A percentile compares a stretch with the other conserved stretches of the same genome.
phyloP scores from a whole-genome alignment of 2,888 invertebrate species.

The Hyposoter didymator region DNA sequence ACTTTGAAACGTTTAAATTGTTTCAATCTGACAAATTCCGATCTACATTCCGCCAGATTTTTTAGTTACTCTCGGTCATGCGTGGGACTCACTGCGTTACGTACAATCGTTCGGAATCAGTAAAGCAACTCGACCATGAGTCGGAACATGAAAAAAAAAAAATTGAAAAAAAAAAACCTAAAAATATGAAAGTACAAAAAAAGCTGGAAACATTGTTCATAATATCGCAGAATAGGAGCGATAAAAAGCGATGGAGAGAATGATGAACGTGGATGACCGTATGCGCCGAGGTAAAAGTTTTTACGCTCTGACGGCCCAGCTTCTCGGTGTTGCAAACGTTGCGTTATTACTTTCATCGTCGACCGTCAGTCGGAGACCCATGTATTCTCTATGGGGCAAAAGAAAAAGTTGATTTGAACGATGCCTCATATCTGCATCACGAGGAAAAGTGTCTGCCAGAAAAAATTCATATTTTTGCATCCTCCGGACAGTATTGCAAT shows the following conservation, averaged over 20 bases:
- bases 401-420: too few species aligned
- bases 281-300: conserved; percentile 54
- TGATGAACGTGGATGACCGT: conserved; percentile 6
- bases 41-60: too few species aligned
- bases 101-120: too few species aligned
- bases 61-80: too few species aligned
- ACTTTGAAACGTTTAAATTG: neutral
- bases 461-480: too few species aligned
- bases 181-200: neutral
- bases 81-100: too few species aligned
- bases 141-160: too few species aligned
- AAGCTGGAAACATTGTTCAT: neutral
- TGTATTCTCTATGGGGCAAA: neutral
- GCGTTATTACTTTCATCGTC: conserved; percentile 45
- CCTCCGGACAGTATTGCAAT: too few species aligned
- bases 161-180: neutral
- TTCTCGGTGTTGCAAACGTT: conserved; percentile 23
- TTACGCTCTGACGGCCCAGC: conserved; percentile 23
- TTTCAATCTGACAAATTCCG: too few species aligned
- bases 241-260: neutral
- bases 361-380: neutral
- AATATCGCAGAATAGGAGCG: neutral
- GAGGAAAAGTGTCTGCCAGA: too few species aligned
- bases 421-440: too few species aligned
- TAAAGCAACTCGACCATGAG: conserved; percentile 4